Percentiles rank a stretch among this genome's conserved stretches.
Conservation (phyloP, 2,797 vertebrate species). For the Sebastes vulpes region DNA sequence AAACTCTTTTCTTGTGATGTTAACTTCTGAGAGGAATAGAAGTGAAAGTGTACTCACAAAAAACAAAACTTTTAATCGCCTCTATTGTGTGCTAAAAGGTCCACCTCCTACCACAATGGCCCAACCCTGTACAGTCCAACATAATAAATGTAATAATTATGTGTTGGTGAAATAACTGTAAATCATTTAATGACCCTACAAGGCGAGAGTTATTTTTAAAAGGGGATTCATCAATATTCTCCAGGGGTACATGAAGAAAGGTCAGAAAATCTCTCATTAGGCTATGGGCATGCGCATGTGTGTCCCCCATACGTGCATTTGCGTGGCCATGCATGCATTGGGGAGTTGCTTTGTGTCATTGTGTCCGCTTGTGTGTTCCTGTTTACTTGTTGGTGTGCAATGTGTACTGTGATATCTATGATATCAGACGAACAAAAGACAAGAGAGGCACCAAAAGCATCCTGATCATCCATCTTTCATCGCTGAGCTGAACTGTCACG, state of each 20-base stretch:
- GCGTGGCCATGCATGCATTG: slow-evolving; percentile 41
- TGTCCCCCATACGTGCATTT: slow-evolving; percentile 26
- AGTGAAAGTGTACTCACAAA: slow-evolving; percentile 5
- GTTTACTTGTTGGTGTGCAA: not conserved
- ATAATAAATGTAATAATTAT: slow-evolving; percentile 86
- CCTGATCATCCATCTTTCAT: not conserved
- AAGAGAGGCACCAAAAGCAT: not conserved
- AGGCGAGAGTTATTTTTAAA: slow-evolving; percentile 87
- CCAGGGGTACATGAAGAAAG: slow-evolving; percentile 82
- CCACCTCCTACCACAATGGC: slow-evolving; percentile 56
- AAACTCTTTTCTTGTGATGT: slow-evolving; percentile 37
- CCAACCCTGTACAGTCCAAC: slow-evolving; percentile 61
- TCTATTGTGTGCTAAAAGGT: slow-evolving; percentile 56
- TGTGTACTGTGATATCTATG: not conserved
- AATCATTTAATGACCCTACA: slow-evolving; percentile 87
- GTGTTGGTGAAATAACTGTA: slow-evolving; percentile 84
- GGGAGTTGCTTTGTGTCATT: slow-evolving; percentile 32
- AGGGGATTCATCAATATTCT: slow-evolving; percentile 87
- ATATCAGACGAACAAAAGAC: not conserved
- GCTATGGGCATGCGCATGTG: slow-evolving; percentile 55
- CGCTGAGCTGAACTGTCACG: not conserved
- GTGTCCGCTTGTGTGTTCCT: slow-evolving; percentile 24
- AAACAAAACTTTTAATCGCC: slow-evolving; percentile 57
- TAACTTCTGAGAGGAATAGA: slow-evolving; percentile 31
- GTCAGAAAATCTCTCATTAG: slow-evolving; percentile 86